Evolutionary conservation across 2,797 vertebrate genomes (phyloP).

Genomic region (Sylvia borin): DNA sequence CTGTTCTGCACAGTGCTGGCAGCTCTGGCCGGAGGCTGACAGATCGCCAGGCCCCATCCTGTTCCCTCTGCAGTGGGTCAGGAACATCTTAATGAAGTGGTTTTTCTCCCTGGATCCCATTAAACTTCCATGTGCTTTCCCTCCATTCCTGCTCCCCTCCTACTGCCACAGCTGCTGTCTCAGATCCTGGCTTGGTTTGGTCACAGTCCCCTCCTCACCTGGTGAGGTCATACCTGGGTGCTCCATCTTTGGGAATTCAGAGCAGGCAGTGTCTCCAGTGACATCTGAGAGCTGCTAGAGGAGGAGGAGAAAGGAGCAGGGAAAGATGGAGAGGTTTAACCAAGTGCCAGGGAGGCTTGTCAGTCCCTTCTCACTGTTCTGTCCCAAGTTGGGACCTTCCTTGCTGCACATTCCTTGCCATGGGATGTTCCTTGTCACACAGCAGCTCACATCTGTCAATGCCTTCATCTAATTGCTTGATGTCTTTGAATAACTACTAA

Average conservation of each 20-base stretch:
- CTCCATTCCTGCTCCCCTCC: background rate
- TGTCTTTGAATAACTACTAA: constrained; percentile 52
- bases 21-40: background rate
- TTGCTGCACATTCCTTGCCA: background rate
- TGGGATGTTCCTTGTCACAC: background rate
- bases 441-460: background rate
- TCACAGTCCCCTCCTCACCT: background rate
- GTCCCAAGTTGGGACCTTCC: background rate
- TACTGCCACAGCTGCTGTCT: background rate
- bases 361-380: background rate
- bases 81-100: background rate
- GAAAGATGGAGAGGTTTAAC: background rate
- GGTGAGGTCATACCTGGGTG: background rate
- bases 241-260: background rate
- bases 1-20: rapidly evolving
- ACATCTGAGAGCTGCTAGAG: background rate
- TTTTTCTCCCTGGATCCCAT: background rate
- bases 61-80: rapidly evolving
- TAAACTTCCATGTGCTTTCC: background rate
- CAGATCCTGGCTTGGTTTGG: background rate
- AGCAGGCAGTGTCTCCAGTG: background rate
- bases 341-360: background rate
- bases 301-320: background rate
- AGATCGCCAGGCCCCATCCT: no score
- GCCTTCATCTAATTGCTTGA: background rate